Evolutionary conservation across 2,888 invertebrate species (phyloP), one percentile per base, ranked within the genome.

Genomic region (Acleris literana): DNA sequence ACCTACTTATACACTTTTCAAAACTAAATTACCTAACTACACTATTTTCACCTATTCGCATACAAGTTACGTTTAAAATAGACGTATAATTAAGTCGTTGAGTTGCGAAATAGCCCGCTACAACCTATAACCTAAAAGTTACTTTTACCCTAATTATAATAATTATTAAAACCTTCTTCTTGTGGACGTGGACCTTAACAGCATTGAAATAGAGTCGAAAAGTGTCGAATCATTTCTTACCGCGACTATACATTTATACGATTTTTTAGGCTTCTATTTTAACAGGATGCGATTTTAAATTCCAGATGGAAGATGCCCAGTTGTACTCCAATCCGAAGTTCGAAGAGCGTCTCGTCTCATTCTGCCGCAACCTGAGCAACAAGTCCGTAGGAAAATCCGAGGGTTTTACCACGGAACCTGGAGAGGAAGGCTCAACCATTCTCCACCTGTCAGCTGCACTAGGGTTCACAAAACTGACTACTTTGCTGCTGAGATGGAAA

Each of bases 381-480:
- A 76, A 86, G 3, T 87, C 90, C 0, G 71, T 82, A 22, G 88
- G 89, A 0, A 83, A 77, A 81, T 94, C 79, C 92, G 97, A 96
- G 78, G 94, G 88, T 78, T 90, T 90, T 56, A 87, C 90, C 16
- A 88, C 89, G 0, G 92, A 90, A 52, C 90, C 90, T 16, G 88
- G 86, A 2, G 92, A 92, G 71, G 92, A 92, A 33, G 82, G 82
- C 2, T 91, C 97, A 87, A 97, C 97, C 0, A 92, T 98, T 54
- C 93, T 99, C 9, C 99, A 99, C 84, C 91, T 99, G 75, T 97
- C 98, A 43, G 98, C 99, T 9, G 97, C 97, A 16, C 93, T 99
- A 59, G 99, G 99, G 3, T 98, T 97, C 80, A 95, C 97, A 1
- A 95, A 97, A 79, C 90, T 98, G 55, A 96, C 97, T 5, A 97